phyloP scores from a whole-genome alignment of 2,797 vertebrate genomes.

The Pipistrellus nathusii region DNA sequence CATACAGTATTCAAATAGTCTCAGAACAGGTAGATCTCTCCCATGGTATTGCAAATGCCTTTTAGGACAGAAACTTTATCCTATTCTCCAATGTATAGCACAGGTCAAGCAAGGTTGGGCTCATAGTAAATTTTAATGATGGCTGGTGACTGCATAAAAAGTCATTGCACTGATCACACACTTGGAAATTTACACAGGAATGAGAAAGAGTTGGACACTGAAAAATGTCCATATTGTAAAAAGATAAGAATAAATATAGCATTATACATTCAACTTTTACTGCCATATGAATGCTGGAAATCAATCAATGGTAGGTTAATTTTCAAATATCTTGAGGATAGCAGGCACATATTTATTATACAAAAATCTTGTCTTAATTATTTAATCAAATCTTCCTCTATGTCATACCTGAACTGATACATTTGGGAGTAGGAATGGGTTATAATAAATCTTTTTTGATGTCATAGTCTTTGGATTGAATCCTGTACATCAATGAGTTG shows the following conservation, averaged over 20 bases:
- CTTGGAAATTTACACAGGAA: constrained; percentile 40
- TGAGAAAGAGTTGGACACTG: constrained; percentile 39
- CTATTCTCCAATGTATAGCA: background rate
- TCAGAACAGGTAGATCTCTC: background rate
- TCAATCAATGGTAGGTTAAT: background rate
- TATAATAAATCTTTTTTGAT: constrained; percentile 51
- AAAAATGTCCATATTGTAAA: constrained; percentile 48
- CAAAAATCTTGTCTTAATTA: constrained; percentile 56
- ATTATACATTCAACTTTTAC: constrained; percentile 39
- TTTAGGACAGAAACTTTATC: background rate
- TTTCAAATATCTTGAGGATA: constrained; percentile 51
- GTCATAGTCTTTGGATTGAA: background rate
- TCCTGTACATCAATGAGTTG: background rate
- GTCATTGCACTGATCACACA: background rate
- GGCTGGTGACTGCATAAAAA: constrained; percentile 25
- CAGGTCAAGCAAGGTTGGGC: background rate
- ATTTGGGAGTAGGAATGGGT: background rate
- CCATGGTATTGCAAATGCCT: background rate
- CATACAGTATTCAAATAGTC: background rate
- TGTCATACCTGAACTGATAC: background rate
- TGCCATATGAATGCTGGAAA: constrained; percentile 4
- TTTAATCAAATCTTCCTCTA: background rate
- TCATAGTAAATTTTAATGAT: constrained; percentile 14
- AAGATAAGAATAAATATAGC: constrained; percentile 17
- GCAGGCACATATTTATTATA: constrained; percentile 17